Evolutionary conservation across 2,888 invertebrate species (phyloP), one percentile per base, ranked within the genome.

Genomic region (Apodemia mormo): DNA sequence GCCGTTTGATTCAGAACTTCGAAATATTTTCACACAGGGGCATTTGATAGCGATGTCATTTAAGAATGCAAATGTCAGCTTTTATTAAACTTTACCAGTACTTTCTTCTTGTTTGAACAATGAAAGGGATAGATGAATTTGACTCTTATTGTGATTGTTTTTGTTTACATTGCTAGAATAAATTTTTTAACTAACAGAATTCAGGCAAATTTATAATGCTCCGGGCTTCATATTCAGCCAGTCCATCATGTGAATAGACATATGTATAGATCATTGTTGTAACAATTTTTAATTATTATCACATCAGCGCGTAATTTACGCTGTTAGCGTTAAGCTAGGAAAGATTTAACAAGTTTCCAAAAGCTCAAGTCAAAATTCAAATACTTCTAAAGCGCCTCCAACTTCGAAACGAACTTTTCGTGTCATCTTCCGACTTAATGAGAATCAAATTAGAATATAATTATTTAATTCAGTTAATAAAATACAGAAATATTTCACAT

Each of bases 401-500:
- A 56, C 29, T 56, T 22, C 3, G 56, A 29, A 22, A 56, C n/a
- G 3, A 56, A 56, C 22, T 56, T 56, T 56, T 22, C 29, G 29
- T 22, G 56, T n/a, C 8, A 7, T 8, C 29, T 56, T 56, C 29
- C 56, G 29, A 22, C n/a, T 10, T 7, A 9, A 56, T 56, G 9
- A 29, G 9, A 56, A 56, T n/a, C 54, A 54, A 54, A 54, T 56
- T 29, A 29, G 8, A 56, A 56, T 56, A 56, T 56, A 56, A 56
- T 56, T 56, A 56, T 40, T 40, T 40, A 40, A 40, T 40, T 40
- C 8, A 8, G 40, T 40, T 40, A 40, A 7, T 1, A 40, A 40
- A 40, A 40, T 9, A 40, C 8, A 40, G 40, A 40, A 40, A 9
- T 40, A 9, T 9, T 40, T 9, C 40, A 40, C 40, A 40, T 40